These are phyloP conservation scores for Tuta absoluta DNA, from an alignment of 2,888 invertebrate species.

Conservation along the genomic window DNA sequence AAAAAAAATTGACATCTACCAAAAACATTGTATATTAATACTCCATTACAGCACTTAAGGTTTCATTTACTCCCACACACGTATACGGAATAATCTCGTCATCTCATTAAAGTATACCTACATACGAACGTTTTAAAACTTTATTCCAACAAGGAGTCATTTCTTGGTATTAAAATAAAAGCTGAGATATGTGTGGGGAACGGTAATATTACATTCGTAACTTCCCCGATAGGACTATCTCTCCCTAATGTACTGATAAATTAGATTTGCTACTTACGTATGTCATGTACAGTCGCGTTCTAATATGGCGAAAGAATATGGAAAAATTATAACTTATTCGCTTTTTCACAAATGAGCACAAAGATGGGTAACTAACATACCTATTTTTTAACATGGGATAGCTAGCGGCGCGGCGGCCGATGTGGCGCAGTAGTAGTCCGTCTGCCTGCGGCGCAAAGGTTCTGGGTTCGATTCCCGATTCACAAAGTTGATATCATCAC, in stretches of 20 bases:
- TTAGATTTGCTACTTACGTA: conserved; percentile 18
- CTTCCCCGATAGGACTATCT: conserved; percentile 8
- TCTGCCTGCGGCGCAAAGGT: no score
- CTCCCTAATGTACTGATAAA: conserved; percentile 14
- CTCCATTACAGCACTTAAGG: neutral
- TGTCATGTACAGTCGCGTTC: neutral
- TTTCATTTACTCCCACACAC: neutral
- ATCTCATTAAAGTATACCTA: no score
- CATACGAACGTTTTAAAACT: neutral
- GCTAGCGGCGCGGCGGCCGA: no score
- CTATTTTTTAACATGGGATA: no score
- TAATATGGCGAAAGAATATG: neutral
- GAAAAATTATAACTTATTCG: no score
- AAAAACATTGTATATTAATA: no score
- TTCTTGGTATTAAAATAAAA: conserved; percentile 14
- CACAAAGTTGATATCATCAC: no score
- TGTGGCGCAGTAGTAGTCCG: no score
- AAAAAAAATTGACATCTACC: no score
- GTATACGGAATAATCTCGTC: conserved; percentile 1
- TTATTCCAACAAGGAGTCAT: conserved; percentile 11
- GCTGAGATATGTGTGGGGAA: conserved; percentile 7
- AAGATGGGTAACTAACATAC: no score
- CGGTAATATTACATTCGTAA: conserved; percentile 10
- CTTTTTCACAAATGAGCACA: no score
- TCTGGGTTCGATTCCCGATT: no score